Percentiles rank a stretch among this genome's conserved stretches.
These are phyloP conservation scores for Hypotaenidia okinawae DNA, from an alignment of 2,797 vertebrate species.

Conservation along the genomic window DNA sequence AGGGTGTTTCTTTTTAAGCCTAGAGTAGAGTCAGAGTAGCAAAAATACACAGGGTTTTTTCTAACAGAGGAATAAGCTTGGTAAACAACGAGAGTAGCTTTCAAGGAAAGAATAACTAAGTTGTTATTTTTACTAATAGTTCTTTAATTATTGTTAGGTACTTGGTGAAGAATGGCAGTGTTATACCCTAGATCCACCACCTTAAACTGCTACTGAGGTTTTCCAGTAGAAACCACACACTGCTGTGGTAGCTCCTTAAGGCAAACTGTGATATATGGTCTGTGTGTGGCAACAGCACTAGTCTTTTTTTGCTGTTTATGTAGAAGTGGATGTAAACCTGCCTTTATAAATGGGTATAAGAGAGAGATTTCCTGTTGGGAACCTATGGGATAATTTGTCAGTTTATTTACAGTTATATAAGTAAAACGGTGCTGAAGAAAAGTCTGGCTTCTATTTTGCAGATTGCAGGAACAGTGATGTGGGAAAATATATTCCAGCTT, in stretches of 20 bases:
- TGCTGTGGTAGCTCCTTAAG: not conserved
- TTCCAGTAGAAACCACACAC: not conserved
- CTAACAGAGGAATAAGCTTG: not conserved
- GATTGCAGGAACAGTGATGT: conserved; percentile 84
- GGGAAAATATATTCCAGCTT: conserved; percentile 79
- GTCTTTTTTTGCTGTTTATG: not conserved
- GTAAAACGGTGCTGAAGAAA: not conserved
- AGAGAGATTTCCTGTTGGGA: not conserved
- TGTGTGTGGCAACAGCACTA: not conserved
- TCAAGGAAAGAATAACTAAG: not conserved
- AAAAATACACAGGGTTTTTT: not conserved
- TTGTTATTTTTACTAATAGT: not conserved
- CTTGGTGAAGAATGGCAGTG: not conserved
- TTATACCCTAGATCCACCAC: not conserved
- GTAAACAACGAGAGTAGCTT: not conserved
- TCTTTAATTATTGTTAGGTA: not conserved
- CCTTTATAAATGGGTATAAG: not conserved
- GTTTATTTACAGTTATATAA: not conserved
- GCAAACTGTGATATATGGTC: not conserved
- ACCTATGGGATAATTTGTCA: not conserved
- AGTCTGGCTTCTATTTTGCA: conserved; percentile 63
- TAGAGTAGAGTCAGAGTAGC: not conserved
- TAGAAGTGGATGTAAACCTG: not conserved
- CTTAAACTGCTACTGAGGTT: not conserved
- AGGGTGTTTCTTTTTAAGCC: not conserved